A percentile compares a stretch with the other conserved stretches of the same genome.
Conservation (phyloP, 1,140 invertebrate genomes). For the Melipona quadrifasciata region DNA sequence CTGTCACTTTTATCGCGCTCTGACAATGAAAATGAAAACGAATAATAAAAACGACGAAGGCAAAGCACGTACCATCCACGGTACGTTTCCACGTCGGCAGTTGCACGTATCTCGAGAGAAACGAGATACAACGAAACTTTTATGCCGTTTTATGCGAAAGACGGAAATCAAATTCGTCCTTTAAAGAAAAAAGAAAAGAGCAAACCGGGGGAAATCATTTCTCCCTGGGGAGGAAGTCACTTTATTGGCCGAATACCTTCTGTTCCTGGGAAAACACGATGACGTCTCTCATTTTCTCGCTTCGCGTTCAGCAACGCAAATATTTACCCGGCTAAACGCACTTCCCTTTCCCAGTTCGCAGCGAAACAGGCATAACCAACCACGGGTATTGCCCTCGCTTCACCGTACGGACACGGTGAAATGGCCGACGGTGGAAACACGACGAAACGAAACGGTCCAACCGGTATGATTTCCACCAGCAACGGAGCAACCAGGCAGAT, state of each 20-base stretch:
- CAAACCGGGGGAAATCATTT: background rate
- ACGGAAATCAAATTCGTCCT: background rate
- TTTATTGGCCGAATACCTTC: slow-evolving; percentile 26
- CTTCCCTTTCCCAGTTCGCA: background rate
- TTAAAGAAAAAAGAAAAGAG: too few relatives aligned
- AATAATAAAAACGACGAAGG: background rate
- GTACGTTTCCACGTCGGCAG: background rate
- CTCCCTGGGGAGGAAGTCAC: background rate
- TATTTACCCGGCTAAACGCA: slow-evolving; percentile 49
- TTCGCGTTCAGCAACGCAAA: slow-evolving; percentile 39
- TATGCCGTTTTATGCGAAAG: background rate
- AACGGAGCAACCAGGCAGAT: slow-evolving; percentile 5
- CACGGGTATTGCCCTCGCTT: slow-evolving; percentile 2
- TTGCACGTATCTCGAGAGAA: background rate
- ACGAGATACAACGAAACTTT: background rate
- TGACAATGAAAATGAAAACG: background rate
- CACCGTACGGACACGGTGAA: background rate
- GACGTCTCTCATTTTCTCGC: slow-evolving; percentile 42
- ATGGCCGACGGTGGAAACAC: slow-evolving; percentile 47
- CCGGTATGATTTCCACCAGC: slow-evolving; percentile 36
- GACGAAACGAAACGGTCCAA: slow-evolving; percentile 5
- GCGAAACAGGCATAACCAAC: background rate
- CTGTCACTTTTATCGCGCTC: background rate
- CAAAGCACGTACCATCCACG: too few relatives aligned
- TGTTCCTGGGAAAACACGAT: background rate